Base-by-base conservation (phyloP, 2,888 invertebrate species). In the Rhagonycha lutea region DNA sequence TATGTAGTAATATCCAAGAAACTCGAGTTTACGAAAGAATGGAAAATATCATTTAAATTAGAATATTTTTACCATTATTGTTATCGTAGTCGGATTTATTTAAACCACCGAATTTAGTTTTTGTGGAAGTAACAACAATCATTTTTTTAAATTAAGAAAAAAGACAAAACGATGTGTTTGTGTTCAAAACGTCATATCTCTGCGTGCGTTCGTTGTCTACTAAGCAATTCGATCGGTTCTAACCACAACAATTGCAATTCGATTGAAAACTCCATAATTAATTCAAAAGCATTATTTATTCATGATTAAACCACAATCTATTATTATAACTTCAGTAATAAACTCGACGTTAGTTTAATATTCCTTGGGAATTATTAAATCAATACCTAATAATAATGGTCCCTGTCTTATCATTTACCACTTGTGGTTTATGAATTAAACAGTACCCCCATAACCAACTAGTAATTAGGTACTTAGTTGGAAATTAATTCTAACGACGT, bases 71-170 rank as follows among this genome's bases (percentile, higher is more conserved):
- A 68, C 68, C 68, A 18, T 68, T 68, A 68, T 29, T 47, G 14
- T 32, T 18, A 68, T 47, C 29, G 68, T 32, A 18, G 18, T 26
- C 80, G 62, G 12, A 24, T n/a, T n/a, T 24, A n/a, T 65, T 65
- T 23, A 26, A 26, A 68, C 70, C 60, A 24, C 76, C 81, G 69
- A 83, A 82, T 78, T 83, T 83, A 0, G 86, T 86, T 26, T 82
- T 81, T 10, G 82, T 78, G 0, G 85, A 85, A 11, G 86, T 86
- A 68, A 86, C 86, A 4, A 85, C 81, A 83, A 86, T 84, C 86
- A 86, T 86, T 23, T 77, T 83, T 14, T 47, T 9, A 68, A 14
- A 24, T 23, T 7, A 47, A 61, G 61, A 65, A 75, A 29, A 65
- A 18, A 65, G 62, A 14, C 14, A 24, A 71, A 32, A 29, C 32